Base-by-base conservation (phyloP, 2,888 invertebrate species). In the Aphodius granarius region DNA sequence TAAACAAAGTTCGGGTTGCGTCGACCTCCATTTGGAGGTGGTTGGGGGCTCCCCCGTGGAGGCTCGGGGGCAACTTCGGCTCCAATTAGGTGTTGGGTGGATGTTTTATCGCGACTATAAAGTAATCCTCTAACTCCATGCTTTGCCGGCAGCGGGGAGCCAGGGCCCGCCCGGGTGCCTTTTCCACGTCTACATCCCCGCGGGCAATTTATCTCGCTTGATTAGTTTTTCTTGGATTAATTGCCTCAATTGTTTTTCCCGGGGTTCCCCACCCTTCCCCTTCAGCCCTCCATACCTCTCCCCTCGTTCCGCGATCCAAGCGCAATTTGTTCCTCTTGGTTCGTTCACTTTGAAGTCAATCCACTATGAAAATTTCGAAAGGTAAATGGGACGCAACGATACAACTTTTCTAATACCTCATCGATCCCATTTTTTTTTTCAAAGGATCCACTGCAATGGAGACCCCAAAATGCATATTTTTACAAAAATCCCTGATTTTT, bases 161-260 rank as follows among this genome's bases (percentile, higher is more conserved):
- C 66, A n/a, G 22, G 6, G 22, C 22, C 19, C 20, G 18, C 72
- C 15, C 64, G 17, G 20, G 20, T 68, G 18, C 18, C 21, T 22
- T 19, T 18, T 22, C n/a, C 72, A 19, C 64, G 63, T 15, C 17
- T 17, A 18, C 62, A n/a, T 20, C 63, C 73, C 20, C 63, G 66
- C 71, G 68, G 78, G 84, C 85, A 84, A 87, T 87, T 87, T 87
- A 87, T 87, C 87, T 87, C 86, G 85, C 86, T 86, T 87, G 87
- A 87, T 87, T 87, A 87, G 87, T 87, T 87, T 87, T 87, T 87
- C 86, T 86, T 85, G 86, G 85, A 87, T 87, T 87, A 87, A 87
- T 87, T 87, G 86, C 87, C 86, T 83, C 86, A 87, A 87, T 87
- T 87, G 87, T 87, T 87, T 86, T 86, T 86, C 86, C n/a, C 9